A percentile compares a stretch with the other conserved stretches of the same genome.
Evolutionary conservation across 2,797 vertebrate species (phyloP).

Genomic region (Oreochromis mossambicus): DNA sequence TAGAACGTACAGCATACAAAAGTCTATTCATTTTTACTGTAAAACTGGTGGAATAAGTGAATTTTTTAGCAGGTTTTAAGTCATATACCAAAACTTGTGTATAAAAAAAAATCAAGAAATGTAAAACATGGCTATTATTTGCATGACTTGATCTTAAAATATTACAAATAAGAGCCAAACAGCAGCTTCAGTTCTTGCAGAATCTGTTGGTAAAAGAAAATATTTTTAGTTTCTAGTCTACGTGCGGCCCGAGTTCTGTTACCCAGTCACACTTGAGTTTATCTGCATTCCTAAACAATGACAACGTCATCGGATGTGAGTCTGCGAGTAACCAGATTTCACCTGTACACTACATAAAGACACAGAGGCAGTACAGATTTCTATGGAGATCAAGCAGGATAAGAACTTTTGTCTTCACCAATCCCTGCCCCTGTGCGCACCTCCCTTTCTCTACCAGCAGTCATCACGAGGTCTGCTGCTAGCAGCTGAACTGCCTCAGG

Average conservation of each 20-base stretch:
- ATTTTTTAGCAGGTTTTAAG: not conserved
- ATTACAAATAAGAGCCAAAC: not conserved
- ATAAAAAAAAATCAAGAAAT: not conserved
- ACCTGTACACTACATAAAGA: fast-evolving
- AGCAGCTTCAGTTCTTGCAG: not conserved
- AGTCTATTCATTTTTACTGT: not conserved
- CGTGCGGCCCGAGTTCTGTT: not conserved
- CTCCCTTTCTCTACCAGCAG: not conserved
- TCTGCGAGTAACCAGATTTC: not conserved
- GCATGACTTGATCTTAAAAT: not conserved
- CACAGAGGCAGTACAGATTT: not conserved
- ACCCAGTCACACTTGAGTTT: not conserved
- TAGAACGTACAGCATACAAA: fast-evolving
- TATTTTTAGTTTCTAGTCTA: not conserved
- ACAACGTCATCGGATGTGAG: not conserved
- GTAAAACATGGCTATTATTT: not conserved
- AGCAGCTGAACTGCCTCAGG: constrained; percentile 15
- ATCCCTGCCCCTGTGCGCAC: not conserved
- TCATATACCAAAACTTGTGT: fast-evolving
- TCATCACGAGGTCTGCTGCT: not conserved
- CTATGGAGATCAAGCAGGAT: not conserved
- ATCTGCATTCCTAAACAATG: not conserved
- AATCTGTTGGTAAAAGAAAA: not conserved
- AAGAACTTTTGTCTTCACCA: not conserved
- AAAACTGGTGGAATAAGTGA: fast-evolving